phyloP scores from a whole-genome alignment of 1,140 invertebrate species.

The Zaprionus davidi region DNA sequence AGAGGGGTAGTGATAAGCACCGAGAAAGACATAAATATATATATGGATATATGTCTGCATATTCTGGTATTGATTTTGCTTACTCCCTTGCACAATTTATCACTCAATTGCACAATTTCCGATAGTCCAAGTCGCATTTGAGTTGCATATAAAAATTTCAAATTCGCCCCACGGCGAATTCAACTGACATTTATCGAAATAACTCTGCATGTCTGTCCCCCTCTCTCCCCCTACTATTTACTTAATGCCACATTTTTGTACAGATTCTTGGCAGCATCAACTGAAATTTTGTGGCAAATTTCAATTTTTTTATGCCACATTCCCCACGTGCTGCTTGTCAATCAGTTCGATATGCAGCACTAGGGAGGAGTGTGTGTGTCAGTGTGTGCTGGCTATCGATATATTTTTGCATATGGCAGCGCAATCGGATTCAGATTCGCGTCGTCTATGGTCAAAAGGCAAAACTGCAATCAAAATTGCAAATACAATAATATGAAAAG shows the following conservation, averaged over 20 bases:
- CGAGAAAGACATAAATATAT: neutral
- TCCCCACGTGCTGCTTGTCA: neutral
- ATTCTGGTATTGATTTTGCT: conserved; percentile 50
- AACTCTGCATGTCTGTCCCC: neutral
- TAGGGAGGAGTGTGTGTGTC: neutral
- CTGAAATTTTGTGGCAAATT: neutral
- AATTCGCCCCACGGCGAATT: neutral
- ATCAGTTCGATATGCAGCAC: neutral
- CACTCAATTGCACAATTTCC: conserved; percentile 1
- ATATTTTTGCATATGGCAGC: conserved; percentile 39
- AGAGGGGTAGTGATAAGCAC: neutral
- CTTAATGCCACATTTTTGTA: conserved; percentile 60
- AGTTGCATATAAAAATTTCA: conserved; percentile 1
- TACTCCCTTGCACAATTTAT: conserved; percentile 34
- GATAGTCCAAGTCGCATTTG: neutral
- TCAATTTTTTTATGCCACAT: too few relatives aligned
- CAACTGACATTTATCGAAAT: neutral
- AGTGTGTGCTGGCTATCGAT: conserved; percentile 29
- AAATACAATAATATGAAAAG: conserved; percentile 82
- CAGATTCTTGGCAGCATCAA: neutral
- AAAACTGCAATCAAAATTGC: conserved; percentile 79
- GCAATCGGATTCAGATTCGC: conserved; percentile 11
- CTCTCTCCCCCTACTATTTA: conserved; percentile 43
- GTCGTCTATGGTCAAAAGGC: conserved; percentile 57
- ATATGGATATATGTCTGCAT: neutral